A percentile compares a stretch with the other conserved stretches of the same genome.
Evolutionary conservation across 2,888 invertebrate genomes (phyloP).

Genomic region (Apamea monoglypha): DNA sequence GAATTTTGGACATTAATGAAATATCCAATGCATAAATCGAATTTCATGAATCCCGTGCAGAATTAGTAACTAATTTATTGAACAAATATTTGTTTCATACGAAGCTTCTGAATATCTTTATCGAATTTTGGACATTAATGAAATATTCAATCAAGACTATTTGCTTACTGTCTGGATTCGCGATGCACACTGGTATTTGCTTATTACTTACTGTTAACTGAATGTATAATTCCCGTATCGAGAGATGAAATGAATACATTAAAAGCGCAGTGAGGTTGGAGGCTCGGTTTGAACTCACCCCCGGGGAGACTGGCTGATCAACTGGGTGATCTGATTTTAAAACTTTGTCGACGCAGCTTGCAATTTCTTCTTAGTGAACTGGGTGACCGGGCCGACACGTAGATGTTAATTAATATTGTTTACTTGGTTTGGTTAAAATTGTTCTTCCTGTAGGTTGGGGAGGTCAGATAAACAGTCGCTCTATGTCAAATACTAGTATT

Average conservation of each 20-base stretch:
- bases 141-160: not conserved
- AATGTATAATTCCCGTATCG: not conserved
- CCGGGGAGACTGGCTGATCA: not conserved
- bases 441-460: not conserved
- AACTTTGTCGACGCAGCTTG: not conserved
- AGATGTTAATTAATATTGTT: not conserved
- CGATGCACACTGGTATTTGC: not conserved
- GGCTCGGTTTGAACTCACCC: not conserved
- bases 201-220: not conserved
- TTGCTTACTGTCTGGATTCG: not conserved
- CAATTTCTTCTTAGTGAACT: not conserved
- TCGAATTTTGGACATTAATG: not conserved
- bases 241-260: not conserved
- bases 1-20: not conserved
- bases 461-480: too few relatives aligned
- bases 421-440: not conserved
- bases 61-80: not conserved
- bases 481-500: too few relatives aligned
- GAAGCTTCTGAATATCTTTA: not conserved
- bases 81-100: not conserved
- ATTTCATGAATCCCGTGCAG: not conserved
- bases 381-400: too few relatives aligned
- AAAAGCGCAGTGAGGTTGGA: not conserved
- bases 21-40: constrained; percentile 9
- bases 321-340: not conserved